A percentile compares a stretch with the other conserved stretches of the same genome.
Conservation (phyloP, 2,888 invertebrate genomes). For the Bombylius major region DNA sequence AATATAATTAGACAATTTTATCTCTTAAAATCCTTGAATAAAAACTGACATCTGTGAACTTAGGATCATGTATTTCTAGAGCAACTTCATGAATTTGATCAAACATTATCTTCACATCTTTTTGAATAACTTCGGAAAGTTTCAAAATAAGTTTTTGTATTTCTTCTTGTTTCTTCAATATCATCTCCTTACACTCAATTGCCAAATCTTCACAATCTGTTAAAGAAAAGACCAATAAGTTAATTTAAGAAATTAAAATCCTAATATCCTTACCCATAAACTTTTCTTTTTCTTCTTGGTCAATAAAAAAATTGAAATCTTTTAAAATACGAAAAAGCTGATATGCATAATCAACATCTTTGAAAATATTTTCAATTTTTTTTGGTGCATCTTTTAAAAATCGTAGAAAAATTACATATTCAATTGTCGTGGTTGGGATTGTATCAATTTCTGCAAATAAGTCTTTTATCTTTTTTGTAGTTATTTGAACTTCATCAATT, state of each 20-base stretch:
- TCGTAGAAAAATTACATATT: slow-evolving; percentile 45
- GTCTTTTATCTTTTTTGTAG: slow-evolving; percentile 35
- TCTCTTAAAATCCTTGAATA: no score
- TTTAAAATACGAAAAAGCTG: slow-evolving; percentile 76
- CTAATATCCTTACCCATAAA: slow-evolving; percentile 25
- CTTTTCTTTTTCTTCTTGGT: slow-evolving; percentile 51
- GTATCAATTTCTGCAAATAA: slow-evolving; percentile 50
- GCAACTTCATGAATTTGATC: slow-evolving; percentile 60
- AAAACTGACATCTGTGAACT: slow-evolving; percentile 25
- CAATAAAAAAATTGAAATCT: slow-evolving; percentile 58
- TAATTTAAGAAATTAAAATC: background rate
- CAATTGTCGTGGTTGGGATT: slow-evolving; percentile 56
- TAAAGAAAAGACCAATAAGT: background rate
- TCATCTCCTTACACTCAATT: slow-evolving; percentile 46
- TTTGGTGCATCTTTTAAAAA: slow-evolving; percentile 48
- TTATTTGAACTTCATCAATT: slow-evolving; percentile 40
- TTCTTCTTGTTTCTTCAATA: slow-evolving; percentile 47
- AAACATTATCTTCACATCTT: slow-evolving; percentile 62
- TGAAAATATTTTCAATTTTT: slow-evolving; percentile 57
- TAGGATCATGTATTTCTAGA: slow-evolving; percentile 46
- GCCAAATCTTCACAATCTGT: slow-evolving; percentile 30
- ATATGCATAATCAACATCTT: slow-evolving; percentile 62
- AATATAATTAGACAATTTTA: background rate
- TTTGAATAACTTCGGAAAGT: slow-evolving; percentile 61
- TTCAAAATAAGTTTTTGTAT: slow-evolving; percentile 53